Percentiles rank a stretch among this genome's conserved stretches.
Conservation (phyloP, 2,888 invertebrate species). For the Nephrotoma flavescens region DNA sequence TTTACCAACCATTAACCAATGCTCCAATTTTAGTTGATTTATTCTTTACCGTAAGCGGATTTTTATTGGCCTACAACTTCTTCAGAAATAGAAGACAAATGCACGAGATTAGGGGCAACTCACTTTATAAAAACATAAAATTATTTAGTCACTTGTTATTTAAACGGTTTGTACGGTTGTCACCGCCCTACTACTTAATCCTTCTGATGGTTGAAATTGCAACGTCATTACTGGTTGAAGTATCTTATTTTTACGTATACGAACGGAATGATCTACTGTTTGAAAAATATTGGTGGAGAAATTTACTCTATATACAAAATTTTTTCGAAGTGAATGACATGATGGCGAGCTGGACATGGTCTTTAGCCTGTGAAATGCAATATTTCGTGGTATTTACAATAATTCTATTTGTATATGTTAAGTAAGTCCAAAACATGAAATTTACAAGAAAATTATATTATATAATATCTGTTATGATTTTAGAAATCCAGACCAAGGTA, state of each 20-base stretch:
- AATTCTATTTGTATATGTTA: conserved; percentile 26
- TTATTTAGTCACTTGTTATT: conserved; percentile 24
- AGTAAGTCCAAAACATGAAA: conserved; percentile 19
- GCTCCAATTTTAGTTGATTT: conserved; percentile 30
- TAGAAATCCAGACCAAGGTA: conserved; percentile 7
- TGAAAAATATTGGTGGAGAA: conserved; percentile 30
- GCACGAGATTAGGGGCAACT: conserved; percentile 20
- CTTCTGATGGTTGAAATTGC: conserved; percentile 25
- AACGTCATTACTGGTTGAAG: conserved; percentile 26
- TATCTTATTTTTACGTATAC: conserved; percentile 28
- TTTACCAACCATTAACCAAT: conserved; percentile 29
- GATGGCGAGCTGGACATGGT: conserved; percentile 34
- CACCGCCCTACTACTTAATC: conserved; percentile 27
- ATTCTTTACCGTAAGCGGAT: conserved; percentile 31
- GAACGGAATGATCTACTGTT: conserved; percentile 31
- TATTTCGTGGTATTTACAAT: conserved; percentile 26
- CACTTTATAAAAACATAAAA: conserved; percentile 19
- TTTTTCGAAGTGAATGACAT: conserved; percentile 27
- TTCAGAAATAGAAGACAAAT: conserved; percentile 22
- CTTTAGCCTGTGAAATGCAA: conserved; percentile 33
- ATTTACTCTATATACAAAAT: conserved; percentile 30
- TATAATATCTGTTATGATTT: too few relatives aligned
- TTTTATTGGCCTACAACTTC: conserved; percentile 28
- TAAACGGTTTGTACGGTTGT: conserved; percentile 26
- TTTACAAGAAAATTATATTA: not conserved